Conservation (phyloP, 2,888 invertebrate genomes). For the Phytoseiulus persimilis region DNA sequence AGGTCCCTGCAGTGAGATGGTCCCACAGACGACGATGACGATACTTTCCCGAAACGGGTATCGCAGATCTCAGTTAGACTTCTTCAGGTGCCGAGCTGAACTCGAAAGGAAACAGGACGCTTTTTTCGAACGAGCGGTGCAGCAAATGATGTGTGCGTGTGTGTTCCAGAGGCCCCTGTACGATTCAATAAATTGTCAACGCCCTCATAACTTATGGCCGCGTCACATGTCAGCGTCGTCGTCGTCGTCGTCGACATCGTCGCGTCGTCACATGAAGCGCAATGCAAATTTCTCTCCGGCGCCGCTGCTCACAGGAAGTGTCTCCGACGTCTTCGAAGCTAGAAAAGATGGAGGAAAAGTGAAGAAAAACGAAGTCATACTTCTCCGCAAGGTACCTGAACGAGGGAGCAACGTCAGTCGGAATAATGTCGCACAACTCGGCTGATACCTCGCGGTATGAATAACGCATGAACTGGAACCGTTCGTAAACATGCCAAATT, state of each 20-base stretch:
- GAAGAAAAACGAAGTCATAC: neutral
- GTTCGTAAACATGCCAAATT: neutral
- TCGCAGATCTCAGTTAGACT: neutral
- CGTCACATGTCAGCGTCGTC: neutral
- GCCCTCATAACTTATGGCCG: neutral
- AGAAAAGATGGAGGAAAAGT: neutral
- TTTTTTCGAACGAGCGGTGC: neutral
- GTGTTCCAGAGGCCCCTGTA: neutral
- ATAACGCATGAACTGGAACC: neutral
- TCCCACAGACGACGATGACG: neutral
- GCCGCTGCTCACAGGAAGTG: neutral
- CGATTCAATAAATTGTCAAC: neutral
- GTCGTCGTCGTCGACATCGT: neutral
- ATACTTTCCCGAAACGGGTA: neutral
- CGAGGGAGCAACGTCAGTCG: neutral
- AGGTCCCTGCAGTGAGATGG: neutral
- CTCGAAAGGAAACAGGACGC: neutral
- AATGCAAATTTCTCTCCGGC: neutral
- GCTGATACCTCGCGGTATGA: neutral
- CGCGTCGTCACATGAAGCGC: neutral
- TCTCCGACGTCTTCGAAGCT: neutral
- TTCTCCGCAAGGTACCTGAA: neutral
- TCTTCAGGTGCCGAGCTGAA: neutral
- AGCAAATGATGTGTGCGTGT: neutral
- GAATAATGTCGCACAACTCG: neutral